These are phyloP conservation scores for Acanthurus leucopareius DNA, from an alignment of 2,797 vertebrate species.

Conservation along the genomic window DNA sequence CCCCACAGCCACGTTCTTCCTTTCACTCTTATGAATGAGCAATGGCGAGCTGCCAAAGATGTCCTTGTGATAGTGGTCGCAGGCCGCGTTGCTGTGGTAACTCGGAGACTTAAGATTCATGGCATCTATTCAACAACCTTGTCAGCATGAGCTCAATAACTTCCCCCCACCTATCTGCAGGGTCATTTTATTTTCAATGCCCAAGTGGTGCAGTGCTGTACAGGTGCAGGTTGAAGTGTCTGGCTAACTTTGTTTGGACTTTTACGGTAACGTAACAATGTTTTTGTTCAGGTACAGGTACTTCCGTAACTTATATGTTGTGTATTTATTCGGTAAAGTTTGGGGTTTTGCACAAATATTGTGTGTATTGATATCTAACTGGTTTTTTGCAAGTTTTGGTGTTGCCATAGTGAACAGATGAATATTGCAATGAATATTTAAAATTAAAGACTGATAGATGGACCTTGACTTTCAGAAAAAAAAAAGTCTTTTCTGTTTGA, in stretches of 20 bases:
- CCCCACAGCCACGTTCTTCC: conserved; percentile 10
- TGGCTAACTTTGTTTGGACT: conserved; percentile 29
- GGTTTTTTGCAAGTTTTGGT: too few relatives aligned
- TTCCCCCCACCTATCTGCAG: conserved; percentile 48
- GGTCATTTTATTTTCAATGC: conserved; percentile 52
- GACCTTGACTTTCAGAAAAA: too few relatives aligned
- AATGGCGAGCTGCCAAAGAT: conserved; percentile 66
- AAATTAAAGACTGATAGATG: too few relatives aligned
- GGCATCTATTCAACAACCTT: conserved; percentile 72
- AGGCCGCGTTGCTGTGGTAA: conserved; percentile 78
- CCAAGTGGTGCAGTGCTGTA: conserved; percentile 37
- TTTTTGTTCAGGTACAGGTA: conserved; percentile 11
- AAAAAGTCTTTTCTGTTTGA: too few relatives aligned
- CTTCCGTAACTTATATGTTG: too few relatives aligned
- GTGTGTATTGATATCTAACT: too few relatives aligned
- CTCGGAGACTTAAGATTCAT: conserved; percentile 74
- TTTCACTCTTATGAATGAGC: conserved; percentile 71
- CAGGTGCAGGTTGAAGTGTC: conserved; percentile 14
- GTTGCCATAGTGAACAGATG: too few relatives aligned
- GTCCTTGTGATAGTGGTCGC: conserved; percentile 78
- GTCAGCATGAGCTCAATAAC: conserved; percentile 68
- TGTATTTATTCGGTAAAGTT: too few relatives aligned
- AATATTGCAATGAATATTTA: too few relatives aligned
- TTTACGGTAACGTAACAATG: not conserved
- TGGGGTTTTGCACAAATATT: too few relatives aligned